A percentile compares a stretch with the other conserved stretches of the same genome.
These are phyloP conservation scores for Lacerta bilineata DNA, from an alignment of 2,797 vertebrate genomes.

Conservation along the genomic window DNA sequence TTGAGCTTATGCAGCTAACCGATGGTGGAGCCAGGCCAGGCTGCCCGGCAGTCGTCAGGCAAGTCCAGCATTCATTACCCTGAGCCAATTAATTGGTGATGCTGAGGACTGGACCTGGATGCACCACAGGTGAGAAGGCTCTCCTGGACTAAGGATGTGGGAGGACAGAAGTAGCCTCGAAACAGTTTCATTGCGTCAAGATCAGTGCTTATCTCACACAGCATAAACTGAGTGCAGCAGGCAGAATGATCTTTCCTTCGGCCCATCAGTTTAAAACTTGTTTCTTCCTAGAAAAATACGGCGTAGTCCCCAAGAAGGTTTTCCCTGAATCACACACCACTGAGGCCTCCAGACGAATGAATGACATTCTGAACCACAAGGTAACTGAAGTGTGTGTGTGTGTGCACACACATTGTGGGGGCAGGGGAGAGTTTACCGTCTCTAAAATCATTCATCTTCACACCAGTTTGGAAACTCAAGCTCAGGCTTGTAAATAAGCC, in stretches of 20 bases:
- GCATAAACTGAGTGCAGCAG: neutral
- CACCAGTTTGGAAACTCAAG: neutral
- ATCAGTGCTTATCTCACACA: neutral
- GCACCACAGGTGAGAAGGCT: too few relatives aligned
- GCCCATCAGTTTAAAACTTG: too few relatives aligned
- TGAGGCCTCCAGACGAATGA: slow-evolving; percentile 96
- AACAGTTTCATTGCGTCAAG: too few relatives aligned
- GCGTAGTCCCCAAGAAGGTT: slow-evolving; percentile 96
- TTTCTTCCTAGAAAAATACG: slow-evolving; percentile 90
- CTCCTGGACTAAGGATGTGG: too few relatives aligned
- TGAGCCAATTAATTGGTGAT: neutral
- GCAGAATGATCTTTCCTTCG: neutral
- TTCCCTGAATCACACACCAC: slow-evolving; percentile 97
- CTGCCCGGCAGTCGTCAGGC: neutral
- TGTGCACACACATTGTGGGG: too few relatives aligned
- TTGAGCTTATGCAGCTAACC: neutral
- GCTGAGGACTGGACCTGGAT: neutral
- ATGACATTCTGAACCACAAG: slow-evolving; percentile 98
- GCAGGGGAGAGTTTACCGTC: neutral
- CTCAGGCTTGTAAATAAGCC: neutral
- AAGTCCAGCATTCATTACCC: too few relatives aligned
- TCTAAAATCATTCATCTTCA: neutral
- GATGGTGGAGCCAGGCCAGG: neutral
- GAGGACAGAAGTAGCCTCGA: neutral
- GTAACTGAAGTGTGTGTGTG: slow-evolving; percentile 70